Percentiles rank a stretch among this genome's conserved stretches.
Conservation (phyloP, 2,888 invertebrate genomes). For the Lasioglossum leucozonium region DNA sequence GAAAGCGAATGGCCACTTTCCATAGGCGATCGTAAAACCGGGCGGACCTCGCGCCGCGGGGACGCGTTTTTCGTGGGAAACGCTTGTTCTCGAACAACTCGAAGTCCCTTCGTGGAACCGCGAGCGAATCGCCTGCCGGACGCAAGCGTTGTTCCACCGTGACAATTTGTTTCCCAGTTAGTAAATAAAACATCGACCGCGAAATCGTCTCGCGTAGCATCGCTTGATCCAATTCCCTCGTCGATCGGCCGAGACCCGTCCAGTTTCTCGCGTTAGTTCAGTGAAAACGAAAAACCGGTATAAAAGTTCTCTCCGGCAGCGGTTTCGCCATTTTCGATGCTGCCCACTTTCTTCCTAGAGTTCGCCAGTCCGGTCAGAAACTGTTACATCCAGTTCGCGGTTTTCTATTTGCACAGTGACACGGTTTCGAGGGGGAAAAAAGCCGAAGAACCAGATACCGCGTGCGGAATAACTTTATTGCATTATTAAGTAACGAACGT, state of each 20-base stretch:
- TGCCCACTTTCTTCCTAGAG: slow-evolving; percentile 49
- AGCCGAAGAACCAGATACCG: neutral
- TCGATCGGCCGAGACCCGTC: slow-evolving; percentile 20
- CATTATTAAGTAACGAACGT: neutral
- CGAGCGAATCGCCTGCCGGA: too few species aligned
- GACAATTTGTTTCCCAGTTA: neutral
- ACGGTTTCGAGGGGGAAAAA: neutral
- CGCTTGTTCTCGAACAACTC: slow-evolving; percentile 5
- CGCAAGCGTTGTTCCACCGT: neutral
- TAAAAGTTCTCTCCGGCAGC: slow-evolving; percentile 51
- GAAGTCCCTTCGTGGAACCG: neutral
- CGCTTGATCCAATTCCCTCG: slow-evolving; percentile 7
- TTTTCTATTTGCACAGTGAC: neutral
- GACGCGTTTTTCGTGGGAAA: slow-evolving; percentile 15
- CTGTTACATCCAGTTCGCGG: neutral
- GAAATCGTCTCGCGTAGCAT: slow-evolving; percentile 17
- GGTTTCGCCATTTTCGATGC: slow-evolving; percentile 51
- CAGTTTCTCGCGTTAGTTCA: slow-evolving; percentile 52
- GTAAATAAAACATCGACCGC: neutral
- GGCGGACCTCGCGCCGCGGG: slow-evolving; percentile 3
- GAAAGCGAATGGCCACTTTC: slow-evolving; percentile 65
- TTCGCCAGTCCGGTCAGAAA: slow-evolving; percentile 25
- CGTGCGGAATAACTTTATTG: neutral
- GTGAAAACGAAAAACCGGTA: slow-evolving; percentile 68
- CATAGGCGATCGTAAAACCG: slow-evolving; percentile 61